These are phyloP conservation scores for Phrynocephalus versicolor DNA, from an alignment of 2,113 vertebrate species.

Conservation along the genomic window DNA sequence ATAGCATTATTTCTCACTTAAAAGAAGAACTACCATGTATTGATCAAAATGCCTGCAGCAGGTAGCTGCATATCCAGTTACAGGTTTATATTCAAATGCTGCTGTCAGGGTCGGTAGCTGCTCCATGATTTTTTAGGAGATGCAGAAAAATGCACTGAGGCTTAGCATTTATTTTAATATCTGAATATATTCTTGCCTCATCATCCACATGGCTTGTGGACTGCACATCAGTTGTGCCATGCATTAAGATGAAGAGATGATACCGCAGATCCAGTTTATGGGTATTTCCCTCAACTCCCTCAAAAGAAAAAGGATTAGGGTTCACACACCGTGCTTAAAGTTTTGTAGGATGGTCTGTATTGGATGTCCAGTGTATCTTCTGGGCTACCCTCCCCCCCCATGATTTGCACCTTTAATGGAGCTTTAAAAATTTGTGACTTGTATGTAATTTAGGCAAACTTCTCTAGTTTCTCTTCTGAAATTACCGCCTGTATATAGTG, in stretches of 20 bases:
- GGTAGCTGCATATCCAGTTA: constrained; percentile 21
- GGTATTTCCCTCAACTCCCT: not conserved
- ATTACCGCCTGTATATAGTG: not conserved
- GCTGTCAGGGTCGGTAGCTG: constrained; percentile 15
- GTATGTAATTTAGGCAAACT: not conserved
- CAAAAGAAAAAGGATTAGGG: not conserved
- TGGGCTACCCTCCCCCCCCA: not conserved
- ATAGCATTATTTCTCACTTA: constrained; percentile 8
- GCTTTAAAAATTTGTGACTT: no score
- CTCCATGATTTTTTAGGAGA: constrained; percentile 36
- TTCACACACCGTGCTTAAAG: no score
- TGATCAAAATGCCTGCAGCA: constrained; percentile 34
- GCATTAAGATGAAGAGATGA: constrained; percentile 33
- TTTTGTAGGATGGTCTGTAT: not conserved
- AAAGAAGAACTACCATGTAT: constrained; percentile 15
- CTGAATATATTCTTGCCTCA: constrained; percentile 56
- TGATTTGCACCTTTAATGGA: not conserved
- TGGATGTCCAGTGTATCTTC: not conserved
- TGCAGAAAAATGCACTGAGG: constrained; percentile 41
- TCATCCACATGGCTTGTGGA: constrained; percentile 49
- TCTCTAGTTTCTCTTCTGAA: not conserved
- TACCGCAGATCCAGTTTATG: constrained; percentile 24
- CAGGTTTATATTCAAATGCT: constrained; percentile 46
- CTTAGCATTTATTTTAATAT: constrained; percentile 66
- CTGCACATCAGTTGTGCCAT: constrained; percentile 44